phyloP scores from a whole-genome alignment of 2,888 invertebrate genomes.

The Andrena bucephala region DNA sequence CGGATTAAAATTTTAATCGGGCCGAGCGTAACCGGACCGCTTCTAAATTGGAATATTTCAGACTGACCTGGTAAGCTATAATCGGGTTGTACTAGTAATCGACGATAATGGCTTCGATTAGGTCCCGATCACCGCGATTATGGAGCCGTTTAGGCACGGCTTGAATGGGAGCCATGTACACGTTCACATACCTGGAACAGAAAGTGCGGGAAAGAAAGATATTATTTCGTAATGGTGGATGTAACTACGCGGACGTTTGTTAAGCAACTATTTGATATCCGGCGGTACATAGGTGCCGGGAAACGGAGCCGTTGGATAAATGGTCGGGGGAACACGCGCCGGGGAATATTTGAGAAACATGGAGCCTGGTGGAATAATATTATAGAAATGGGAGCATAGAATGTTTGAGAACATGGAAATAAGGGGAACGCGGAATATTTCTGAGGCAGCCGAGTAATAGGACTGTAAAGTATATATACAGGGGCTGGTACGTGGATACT shows the following conservation, averaged over 20 bases:
- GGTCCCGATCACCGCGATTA: constrained; percentile 28
- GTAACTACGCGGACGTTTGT: constrained; percentile 28
- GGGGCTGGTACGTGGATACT: constrained; percentile 1
- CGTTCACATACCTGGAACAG: constrained; percentile 56
- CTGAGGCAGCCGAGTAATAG: constrained; percentile 40
- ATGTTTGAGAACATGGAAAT: constrained; percentile 58
- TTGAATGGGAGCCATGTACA: not conserved
- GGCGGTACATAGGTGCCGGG: constrained; percentile 4
- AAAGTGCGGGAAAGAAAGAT: constrained; percentile 2
- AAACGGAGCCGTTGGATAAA: constrained; percentile 26
- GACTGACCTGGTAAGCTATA: constrained; percentile 36
- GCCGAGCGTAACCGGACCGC: constrained; percentile 12
- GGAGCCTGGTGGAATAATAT: constrained; percentile 48
- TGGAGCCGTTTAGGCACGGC: not conserved
- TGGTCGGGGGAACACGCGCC: not conserved
- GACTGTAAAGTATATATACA: constrained; percentile 39
- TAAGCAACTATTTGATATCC: constrained; percentile 46
- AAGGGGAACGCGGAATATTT: constrained; percentile 47
- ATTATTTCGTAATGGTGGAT: constrained; percentile 18
- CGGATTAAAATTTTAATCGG: constrained; percentile 28
- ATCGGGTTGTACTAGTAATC: constrained; percentile 43
- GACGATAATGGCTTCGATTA: constrained; percentile 47
- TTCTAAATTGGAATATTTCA: constrained; percentile 36
- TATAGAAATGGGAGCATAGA: constrained; percentile 54
- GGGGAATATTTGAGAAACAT: constrained; percentile 47